Base-by-base conservation (phyloP, 1,140 invertebrate genomes). In the Diorhabda sublineata region DNA sequence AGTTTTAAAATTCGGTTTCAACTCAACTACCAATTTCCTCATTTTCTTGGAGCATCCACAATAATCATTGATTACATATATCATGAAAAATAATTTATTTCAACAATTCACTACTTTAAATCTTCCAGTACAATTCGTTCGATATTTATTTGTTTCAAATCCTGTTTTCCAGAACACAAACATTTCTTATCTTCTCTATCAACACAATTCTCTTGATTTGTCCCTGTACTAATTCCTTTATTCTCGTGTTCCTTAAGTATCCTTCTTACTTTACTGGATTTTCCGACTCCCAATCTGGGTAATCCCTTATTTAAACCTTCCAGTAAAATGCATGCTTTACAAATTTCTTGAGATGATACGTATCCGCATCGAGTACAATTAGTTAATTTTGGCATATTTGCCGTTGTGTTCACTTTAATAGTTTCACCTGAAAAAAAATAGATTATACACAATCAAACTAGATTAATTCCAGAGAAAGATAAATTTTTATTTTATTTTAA, bases 291-390 rank as follows among this genome's bases (percentile, higher is more conserved):
- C 58, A 95, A 82, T 80, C 88, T 92, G 3, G 97, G 96, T 59
- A 95, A 79, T 7, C 97, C 97, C 78, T 92, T 91, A 81, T 98
- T 99, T 0, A 99, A 84, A 6, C 98, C 97, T 86, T 98, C 95
- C 4, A 99, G 83, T 62, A 99, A 84, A 3, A 97, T 87, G 83
- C 98, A 99, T 0, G 98, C 97, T 83, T 99, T 99, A 80, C 98
- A 99, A 7, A 98, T 87, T 75, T 90, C 86, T 82, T 99, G 96
- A 76, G 96, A 98, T 3, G 97, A 98, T 3, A 99, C 93, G 84
- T 96, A 98, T 45, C 94, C 92, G 84, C 98, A 99, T 66, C 91
- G 85, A 11, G 82, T 84, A 84, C 98, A 99, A 67, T 85, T 87
- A 76, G 91, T 89, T 79, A 93, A 88, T 44, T 87, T 85, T 0